Conservation (phyloP, 2,888 invertebrate species). For the Xestia xanthographa region DNA sequence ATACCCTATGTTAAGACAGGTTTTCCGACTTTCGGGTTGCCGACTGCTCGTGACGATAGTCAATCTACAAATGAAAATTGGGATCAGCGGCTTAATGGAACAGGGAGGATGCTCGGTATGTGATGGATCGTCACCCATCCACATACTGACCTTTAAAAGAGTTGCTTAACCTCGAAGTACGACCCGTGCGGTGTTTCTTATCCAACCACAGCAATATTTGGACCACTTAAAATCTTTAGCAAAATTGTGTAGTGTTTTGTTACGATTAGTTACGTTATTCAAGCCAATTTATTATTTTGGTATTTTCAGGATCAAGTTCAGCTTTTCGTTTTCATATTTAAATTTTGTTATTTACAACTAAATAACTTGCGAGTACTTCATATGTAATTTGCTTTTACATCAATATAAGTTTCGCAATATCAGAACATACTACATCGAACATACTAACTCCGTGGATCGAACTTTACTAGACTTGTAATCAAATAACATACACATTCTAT, state of each 20-base stretch:
- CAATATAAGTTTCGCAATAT: slow-evolving; percentile 19
- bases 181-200: background rate
- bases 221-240: background rate
- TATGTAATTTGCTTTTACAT: background rate
- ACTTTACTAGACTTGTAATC: background rate
- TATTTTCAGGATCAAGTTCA: background rate
- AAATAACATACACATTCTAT: background rate
- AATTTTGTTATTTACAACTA: background rate
- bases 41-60: background rate
- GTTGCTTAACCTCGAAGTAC: background rate
- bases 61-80: background rate
- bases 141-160: background rate
- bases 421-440: background rate
- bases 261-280: background rate
- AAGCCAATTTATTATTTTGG: background rate
- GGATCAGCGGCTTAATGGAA: background rate
- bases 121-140: background rate
- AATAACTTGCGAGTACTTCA: background rate
- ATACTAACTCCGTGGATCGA: background rate
- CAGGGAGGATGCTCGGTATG: background rate
- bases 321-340: background rate
- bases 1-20: background rate
- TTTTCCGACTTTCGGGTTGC: background rate
- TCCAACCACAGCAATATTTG: background rate
- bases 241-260: background rate